These are phyloP conservation scores for Ommatoiulus sabulosus DNA, from an alignment of 2,888 invertebrate species.

Conservation along the genomic window DNA sequence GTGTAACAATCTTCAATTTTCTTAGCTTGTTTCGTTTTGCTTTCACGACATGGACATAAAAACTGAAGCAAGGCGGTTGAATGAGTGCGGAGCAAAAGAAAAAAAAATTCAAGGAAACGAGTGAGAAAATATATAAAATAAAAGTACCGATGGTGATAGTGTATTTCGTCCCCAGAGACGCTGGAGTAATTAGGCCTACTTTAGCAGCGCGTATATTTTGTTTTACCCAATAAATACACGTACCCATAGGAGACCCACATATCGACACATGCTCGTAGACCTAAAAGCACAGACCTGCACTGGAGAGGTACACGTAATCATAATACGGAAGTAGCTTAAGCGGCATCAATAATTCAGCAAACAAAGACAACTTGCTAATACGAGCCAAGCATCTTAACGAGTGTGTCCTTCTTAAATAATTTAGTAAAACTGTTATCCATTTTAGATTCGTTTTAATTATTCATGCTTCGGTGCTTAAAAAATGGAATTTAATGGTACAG, in stretches of 20 bases:
- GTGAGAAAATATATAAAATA: constrained; percentile 7
- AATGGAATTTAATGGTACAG: too few relatives aligned
- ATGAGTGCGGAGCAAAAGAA: background rate
- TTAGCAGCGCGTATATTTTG: constrained; percentile 20
- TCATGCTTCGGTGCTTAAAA: too few relatives aligned
- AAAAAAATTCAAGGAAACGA: background rate
- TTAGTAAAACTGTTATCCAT: too few relatives aligned
- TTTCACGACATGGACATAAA: background rate
- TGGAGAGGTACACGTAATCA: too few relatives aligned
- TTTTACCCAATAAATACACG: background rate
- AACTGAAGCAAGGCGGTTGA: background rate
- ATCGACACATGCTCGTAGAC: background rate
- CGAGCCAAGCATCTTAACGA: too few relatives aligned
- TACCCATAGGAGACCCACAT: background rate
- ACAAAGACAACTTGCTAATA: too few relatives aligned
- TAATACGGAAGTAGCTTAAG: too few relatives aligned
- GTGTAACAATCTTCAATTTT: constrained; percentile 19
- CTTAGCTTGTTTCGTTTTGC: background rate
- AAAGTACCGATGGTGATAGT: background rate
- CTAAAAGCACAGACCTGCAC: background rate
- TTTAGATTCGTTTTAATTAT: too few relatives aligned
- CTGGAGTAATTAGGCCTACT: background rate
- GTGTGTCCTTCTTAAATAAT: too few relatives aligned
- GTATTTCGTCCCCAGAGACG: background rate
- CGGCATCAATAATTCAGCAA: too few relatives aligned